Evolutionary conservation across 2,888 invertebrate genomes (phyloP), one percentile per base, ranked within the genome.

Genomic region (Conops quadrifasciatus): DNA sequence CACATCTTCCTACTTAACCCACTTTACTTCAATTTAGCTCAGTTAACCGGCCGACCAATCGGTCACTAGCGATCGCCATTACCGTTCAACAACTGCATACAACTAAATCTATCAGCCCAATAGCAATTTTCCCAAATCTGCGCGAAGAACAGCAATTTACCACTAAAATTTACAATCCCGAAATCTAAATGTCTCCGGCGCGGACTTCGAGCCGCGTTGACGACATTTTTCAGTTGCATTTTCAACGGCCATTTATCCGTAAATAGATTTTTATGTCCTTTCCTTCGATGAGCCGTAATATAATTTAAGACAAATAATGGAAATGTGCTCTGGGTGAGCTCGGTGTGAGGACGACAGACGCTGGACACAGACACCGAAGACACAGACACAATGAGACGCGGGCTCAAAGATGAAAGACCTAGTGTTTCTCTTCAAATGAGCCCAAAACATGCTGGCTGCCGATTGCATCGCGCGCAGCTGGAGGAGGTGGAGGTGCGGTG

Each of bases 241-340:
- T 68, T 68, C 67, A 59, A 58, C 43, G 43, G 47, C 59, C 43
- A 16, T 28, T 60, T 68, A 60, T 53, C 53, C 66, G 36, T 43
- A 56, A 56, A 56, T 43, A 49, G 62, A 53, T 62, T 68, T 56
- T 19, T 36, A 24, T 59, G 47, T 1, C 21, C 19, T 47, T 47
- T 51, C 16, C 30, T 19, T 26, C 28, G 51, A 62, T 36, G 49
- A 62, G 49, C 51, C 47, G 49, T 68, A 47, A 68, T 51, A 68
- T 53, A 68, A 68, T 62, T 68, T 62, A 68, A 68, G 68, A 68
- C 62, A 68, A 68, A 68, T 51, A 60, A 68, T 68, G 67, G 59
- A 68, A 60, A 58, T 60, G n/a, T n/a, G n/a, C n/a, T n/a, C 49
- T 49, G 2, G n/a, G 30, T 60, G 47, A n/a, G 49, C 11, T n/a